Conservation (phyloP, 2,888 invertebrate genomes). For the Anthrax anthrax region DNA sequence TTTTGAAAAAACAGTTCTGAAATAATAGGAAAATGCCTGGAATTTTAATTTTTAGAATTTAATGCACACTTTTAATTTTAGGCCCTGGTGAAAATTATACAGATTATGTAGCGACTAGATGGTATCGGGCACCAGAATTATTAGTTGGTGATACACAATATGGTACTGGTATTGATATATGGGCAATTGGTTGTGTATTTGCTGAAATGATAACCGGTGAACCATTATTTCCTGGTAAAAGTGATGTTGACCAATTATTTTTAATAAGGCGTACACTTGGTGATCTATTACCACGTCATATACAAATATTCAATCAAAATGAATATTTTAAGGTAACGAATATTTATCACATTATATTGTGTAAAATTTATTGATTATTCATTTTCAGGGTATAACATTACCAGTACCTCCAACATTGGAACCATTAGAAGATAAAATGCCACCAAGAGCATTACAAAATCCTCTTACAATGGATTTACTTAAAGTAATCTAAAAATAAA, state of each 20-base stretch:
- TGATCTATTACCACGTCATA: conserved; percentile 82
- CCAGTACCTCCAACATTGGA: conserved; percentile 81
- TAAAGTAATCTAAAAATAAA: conserved; percentile 42
- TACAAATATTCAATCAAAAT: conserved; percentile 91
- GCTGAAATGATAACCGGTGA: conserved; percentile 80
- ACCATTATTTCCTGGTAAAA: conserved; percentile 96
- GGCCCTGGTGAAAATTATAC: conserved; percentile 96
- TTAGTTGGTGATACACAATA: conserved; percentile 93
- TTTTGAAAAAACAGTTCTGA: too few species aligned
- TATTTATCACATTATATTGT: background rate
- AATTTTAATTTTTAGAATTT: background rate
- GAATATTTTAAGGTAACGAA: conserved; percentile 56
- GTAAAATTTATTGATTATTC: background rate
- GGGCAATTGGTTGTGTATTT: conserved; percentile 93
- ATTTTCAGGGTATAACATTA: conserved; percentile 66
- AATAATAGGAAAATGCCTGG: conserved; percentile 1
- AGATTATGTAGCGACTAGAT: conserved; percentile 97
- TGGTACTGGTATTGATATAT: conserved; percentile 83
- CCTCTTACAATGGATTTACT: conserved; percentile 68
- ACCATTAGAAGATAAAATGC: conserved; percentile 75
- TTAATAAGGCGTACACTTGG: conserved; percentile 89
- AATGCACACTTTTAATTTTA: conserved; percentile 18
- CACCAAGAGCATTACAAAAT: conserved; percentile 50
- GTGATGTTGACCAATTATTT: conserved; percentile 95
- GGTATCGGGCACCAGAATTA: conserved; percentile 96